Conservation (phyloP, 1,140 invertebrate species). For the Bombus cullumanus region DNA sequence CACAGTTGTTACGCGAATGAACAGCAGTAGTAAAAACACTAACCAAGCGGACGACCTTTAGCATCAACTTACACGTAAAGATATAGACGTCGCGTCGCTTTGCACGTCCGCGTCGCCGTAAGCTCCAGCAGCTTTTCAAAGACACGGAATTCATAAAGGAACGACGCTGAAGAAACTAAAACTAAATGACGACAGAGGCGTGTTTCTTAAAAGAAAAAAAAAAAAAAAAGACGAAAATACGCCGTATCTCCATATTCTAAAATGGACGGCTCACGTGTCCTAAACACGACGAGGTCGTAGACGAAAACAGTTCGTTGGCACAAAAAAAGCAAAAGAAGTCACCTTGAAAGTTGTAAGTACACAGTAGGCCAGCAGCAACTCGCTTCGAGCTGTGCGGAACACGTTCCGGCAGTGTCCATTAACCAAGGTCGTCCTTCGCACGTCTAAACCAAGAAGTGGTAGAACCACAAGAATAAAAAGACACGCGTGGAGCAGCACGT, state of each 20-base stretch:
- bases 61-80: neutral
- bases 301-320: neutral
- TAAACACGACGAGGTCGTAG: neutral
- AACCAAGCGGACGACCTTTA: constrained; percentile 5
- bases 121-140: neutral
- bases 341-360: constrained; percentile 3
- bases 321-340: neutral
- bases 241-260: neutral
- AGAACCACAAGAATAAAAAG: constrained; percentile 1
- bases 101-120: neutral
- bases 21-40: constrained; percentile 12
- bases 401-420: constrained; percentile 30
- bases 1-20: constrained; percentile 1
- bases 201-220: neutral
- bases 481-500: constrained; percentile 5
- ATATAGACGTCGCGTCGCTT: neutral
- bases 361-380: neutral
- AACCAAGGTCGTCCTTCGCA: constrained; percentile 30
- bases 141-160: neutral
- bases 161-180: neutral
- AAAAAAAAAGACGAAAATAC: neutral
- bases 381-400: neutral
- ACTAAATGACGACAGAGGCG: too few species aligned
- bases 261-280: neutral
- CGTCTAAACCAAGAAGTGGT: constrained; percentile 22